phyloP scores from a whole-genome alignment of 1,140 invertebrate species.

The Drosophila lowei region DNA sequence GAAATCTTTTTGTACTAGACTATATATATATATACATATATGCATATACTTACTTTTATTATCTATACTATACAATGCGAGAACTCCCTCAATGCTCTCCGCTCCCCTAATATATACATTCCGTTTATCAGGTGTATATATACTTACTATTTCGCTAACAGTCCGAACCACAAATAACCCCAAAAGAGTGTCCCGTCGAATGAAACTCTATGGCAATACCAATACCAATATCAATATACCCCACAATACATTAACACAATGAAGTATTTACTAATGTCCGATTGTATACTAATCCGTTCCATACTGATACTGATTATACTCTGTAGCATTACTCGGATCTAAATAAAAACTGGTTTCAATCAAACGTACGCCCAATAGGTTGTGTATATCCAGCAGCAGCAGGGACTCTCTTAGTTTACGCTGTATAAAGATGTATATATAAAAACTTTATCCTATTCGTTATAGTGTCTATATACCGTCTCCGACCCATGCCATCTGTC shows the following conservation, averaged over 20 bases:
- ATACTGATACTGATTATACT: conserved; percentile 57
- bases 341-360: conserved; percentile 40
- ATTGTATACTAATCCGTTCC: conserved; percentile 67
- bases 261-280: conserved; percentile 62
- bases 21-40: conserved; percentile 61
- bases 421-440: conserved; percentile 19
- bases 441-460: not conserved
- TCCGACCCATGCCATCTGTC: conserved; percentile 20
- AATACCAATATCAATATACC: conserved; percentile 20
- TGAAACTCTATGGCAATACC: conserved; percentile 15
- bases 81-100: conserved; percentile 22
- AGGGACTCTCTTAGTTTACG: conserved; percentile 8
- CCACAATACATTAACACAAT: conserved; percentile 36
- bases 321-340: conserved; percentile 43
- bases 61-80: conserved; percentile 52
- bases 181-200: conserved; percentile 21
- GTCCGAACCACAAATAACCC: conserved; percentile 55
- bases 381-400: conserved; percentile 31
- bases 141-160: conserved; percentile 44
- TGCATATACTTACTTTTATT: conserved; percentile 52
- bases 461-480: conserved; percentile 14
- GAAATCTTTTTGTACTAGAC: conserved; percentile 85
- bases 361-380: conserved; percentile 33
- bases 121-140: conserved; percentile 45
- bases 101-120: conserved; percentile 48